A percentile compares a stretch with the other conserved stretches of the same genome.
phyloP scores from a whole-genome alignment of 2,888 invertebrate genomes.

The Rhorus exstirpatorius region DNA sequence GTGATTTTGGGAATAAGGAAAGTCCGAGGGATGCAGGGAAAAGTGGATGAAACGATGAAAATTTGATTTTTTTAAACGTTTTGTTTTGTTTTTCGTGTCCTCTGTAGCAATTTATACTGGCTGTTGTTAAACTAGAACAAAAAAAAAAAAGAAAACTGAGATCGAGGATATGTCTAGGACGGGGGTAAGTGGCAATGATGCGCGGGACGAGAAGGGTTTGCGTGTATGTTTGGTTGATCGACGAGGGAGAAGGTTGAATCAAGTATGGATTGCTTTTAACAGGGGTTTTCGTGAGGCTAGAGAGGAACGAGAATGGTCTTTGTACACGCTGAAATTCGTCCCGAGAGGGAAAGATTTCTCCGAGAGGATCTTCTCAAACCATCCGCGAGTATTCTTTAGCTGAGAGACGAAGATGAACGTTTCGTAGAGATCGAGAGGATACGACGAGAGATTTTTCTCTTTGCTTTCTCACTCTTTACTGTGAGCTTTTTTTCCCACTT shows the following conservation, averaged over 20 bases:
- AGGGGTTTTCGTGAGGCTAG: slow-evolving; percentile 78
- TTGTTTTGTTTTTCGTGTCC: too few relatives aligned
- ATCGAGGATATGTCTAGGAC: not conserved
- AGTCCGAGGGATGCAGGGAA: too few relatives aligned
- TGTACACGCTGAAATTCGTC: too few relatives aligned
- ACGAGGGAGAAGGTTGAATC: slow-evolving; percentile 73
- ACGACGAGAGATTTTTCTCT: slow-evolving; percentile 21
- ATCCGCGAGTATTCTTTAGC: slow-evolving; percentile 20
- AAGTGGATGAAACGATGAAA: too few relatives aligned
- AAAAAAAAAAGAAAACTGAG: not conserved
- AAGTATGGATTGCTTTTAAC: slow-evolving; percentile 82
- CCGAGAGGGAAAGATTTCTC: slow-evolving; percentile 6
- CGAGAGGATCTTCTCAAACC: slow-evolving; percentile 32
- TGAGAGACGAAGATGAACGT: slow-evolving; percentile 40
- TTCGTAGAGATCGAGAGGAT: slow-evolving; percentile 36
- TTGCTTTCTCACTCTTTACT: not conserved
- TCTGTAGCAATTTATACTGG: too few relatives aligned
- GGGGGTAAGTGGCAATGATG: not conserved
- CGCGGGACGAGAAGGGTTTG: not conserved
- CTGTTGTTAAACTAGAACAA: too few relatives aligned
- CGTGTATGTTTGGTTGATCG: slow-evolving; percentile 1
- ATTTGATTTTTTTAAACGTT: too few relatives aligned
- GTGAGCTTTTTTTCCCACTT: slow-evolving; percentile 3
- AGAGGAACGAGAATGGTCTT: slow-evolving; percentile 74
- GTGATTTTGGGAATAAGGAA: too few relatives aligned